Evolutionary conservation across 2,113 vertebrate genomes (phyloP), one percentile per base, ranked within the genome.

Genomic region (Hucho hucho): DNA sequence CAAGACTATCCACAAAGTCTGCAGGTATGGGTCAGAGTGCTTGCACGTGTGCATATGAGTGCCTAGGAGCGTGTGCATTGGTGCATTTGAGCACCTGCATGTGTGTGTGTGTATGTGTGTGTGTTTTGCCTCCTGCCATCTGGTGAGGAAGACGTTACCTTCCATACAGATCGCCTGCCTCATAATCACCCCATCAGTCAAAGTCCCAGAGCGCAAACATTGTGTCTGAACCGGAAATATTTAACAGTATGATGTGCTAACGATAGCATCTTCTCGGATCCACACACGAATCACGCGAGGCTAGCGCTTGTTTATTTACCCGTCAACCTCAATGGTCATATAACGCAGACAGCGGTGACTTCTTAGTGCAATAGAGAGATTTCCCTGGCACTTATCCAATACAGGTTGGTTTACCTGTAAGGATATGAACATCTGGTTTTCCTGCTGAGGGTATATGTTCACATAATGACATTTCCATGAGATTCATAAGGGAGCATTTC

Each of bases 381-480:
- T 75, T 49, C 68, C 61, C 73, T 81, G 66, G 59, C 79, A 66
- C 70, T 79, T 61, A 11, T 22, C 74, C 77, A 84, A 79, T 87
- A 68, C 58, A 14, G 13, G 67, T n/a, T 9, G 0, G 69, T 64
- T 69, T 70, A 75, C 70, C 69, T 83, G 72, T 85, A 83, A 87
- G 46, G 80, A 82, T 75, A 87, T 87, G 84, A 78, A 84, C 83
- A 84, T 86, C 84, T 85, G 9, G 69, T 75, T 88, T 87, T 85
- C 77, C 80, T 75, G 61, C 64, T 29, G 70, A 75, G 74, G 72
- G 72, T 68, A 65, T 68, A 58, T 67, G 75, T 73, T 87, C 69
- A 75, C 84, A 83, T 91, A 86, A 92, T 88, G 28, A 87, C 79
- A 92, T 92, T 91, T 91, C 86, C 89, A 91, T 91, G 91, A 77